Conservation (phyloP, 2,888 invertebrate species). For the Heteropelma amictum region DNA sequence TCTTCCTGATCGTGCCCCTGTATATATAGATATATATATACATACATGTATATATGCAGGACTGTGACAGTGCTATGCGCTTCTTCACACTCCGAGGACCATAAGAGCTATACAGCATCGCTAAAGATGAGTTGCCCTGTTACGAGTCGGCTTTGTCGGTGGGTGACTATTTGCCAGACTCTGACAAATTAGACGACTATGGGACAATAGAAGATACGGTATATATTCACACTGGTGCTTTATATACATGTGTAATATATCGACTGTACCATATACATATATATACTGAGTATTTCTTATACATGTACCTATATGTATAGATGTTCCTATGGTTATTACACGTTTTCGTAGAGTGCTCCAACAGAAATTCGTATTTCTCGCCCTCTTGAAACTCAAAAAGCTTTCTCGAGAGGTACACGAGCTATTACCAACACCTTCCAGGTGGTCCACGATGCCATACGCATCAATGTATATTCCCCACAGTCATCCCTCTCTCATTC, state of each 20-base stretch:
- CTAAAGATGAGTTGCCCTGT: conserved; percentile 38
- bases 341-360: conserved; percentile 18
- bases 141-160: conserved; percentile 65
- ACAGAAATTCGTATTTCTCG: conserved; percentile 54
- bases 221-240: conserved; percentile 24
- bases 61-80: conserved; percentile 21
- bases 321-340: conserved; percentile 26
- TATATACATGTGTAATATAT: conserved; percentile 9
- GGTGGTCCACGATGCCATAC: conserved; percentile 53
- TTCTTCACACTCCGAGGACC: conserved; percentile 19
- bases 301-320: not conserved
- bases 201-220: conserved; percentile 49
- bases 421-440: conserved; percentile 41
- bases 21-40: too few relatives aligned
- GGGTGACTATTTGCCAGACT: conserved; percentile 60
- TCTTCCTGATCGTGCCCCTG: conserved; percentile 23
- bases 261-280: not conserved
- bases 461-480: conserved; percentile 23
- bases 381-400: conserved; percentile 41
- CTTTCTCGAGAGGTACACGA: conserved; percentile 41
- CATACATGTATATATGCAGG: too few relatives aligned
- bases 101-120: conserved; percentile 11
- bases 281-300: too few relatives aligned
- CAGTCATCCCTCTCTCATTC: conserved; percentile 44
- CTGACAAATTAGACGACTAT: conserved; percentile 69